phyloP scores from a whole-genome alignment of 2,797 vertebrate genomes.

The Melanotaenia parkinsoni region DNA sequence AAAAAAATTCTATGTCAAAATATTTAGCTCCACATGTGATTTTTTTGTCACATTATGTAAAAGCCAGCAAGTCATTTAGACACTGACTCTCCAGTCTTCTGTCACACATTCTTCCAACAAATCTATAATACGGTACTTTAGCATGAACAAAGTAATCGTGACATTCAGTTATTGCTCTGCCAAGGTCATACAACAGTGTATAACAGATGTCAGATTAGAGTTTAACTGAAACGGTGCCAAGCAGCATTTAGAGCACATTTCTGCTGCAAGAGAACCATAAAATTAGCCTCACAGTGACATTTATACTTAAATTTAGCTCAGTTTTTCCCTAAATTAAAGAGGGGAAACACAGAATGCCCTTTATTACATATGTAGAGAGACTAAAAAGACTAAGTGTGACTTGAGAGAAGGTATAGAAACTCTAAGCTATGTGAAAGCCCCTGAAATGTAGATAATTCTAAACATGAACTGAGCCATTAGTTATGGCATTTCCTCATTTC shows the following conservation, averaged over 20 bases:
- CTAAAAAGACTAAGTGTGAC: background rate
- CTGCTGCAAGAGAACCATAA: slow-evolving; percentile 3
- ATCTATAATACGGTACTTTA: too few relatives aligned
- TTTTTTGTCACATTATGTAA: too few relatives aligned
- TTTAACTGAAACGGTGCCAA: too few relatives aligned
- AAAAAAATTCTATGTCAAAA: too few relatives aligned
- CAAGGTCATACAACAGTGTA: too few relatives aligned
- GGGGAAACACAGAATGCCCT: background rate
- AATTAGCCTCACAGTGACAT: slow-evolving; percentile 6
- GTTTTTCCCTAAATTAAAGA: background rate
- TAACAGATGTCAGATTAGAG: too few relatives aligned
- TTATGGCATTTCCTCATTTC: slow-evolving; percentile 8
- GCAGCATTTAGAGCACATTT: slow-evolving; percentile 13
- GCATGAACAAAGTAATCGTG: too few relatives aligned
- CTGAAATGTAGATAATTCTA: background rate
- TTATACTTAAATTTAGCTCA: slow-evolving; percentile 25
- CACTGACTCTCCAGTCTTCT: too few relatives aligned
- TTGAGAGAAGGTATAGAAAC: background rate
- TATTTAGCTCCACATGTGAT: too few relatives aligned
- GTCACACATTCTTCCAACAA: too few relatives aligned
- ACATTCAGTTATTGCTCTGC: too few relatives aligned
- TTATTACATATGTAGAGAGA: background rate
- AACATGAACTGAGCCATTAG: background rate
- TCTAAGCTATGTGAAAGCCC: background rate
- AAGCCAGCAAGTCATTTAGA: too few relatives aligned